A percentile compares a stretch with the other conserved stretches of the same genome.
Evolutionary conservation across 2,888 invertebrate genomes (phyloP).

Genomic region (Lepidonotus clava): DNA sequence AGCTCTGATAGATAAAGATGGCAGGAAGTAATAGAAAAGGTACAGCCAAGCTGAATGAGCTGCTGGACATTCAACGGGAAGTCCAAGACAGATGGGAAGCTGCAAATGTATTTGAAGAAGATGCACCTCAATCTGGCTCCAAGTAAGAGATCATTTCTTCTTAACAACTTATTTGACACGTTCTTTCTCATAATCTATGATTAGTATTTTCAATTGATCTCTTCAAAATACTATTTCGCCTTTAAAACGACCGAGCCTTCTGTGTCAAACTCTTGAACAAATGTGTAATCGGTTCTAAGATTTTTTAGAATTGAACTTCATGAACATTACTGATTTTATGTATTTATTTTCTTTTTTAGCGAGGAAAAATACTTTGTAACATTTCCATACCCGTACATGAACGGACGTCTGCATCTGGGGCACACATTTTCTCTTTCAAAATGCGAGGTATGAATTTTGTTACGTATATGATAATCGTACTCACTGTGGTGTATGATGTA

Average conservation of each 20-base stretch:
- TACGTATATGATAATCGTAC: too few species aligned
- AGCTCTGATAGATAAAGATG: too few species aligned
- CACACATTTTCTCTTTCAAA: conserved; percentile 98
- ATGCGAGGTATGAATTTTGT: conserved; percentile 97
- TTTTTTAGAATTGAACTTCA: too few species aligned
- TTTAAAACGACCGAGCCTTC: too few species aligned
- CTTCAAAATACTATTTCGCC: too few species aligned
- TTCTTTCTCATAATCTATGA: too few species aligned
- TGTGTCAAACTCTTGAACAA: too few species aligned
- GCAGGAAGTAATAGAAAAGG: conserved; percentile 86
- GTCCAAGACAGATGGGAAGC: conserved; percentile 93
- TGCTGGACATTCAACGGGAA: conserved; percentile 92
- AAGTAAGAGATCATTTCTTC: too few species aligned
- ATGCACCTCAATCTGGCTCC: conserved; percentile 84
- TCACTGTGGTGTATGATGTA: too few species aligned
- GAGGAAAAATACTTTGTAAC: conserved; percentile 93
- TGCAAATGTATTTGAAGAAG: conserved; percentile 89
- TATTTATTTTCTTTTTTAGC: not conserved
- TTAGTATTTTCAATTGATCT: too few species aligned
- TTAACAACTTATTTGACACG: too few species aligned
- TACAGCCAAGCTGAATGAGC: conserved; percentile 96
- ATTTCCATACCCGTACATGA: conserved; percentile 99
- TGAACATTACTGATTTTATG: conserved; percentile 62
- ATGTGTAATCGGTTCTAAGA: too few species aligned
- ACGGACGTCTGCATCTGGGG: conserved; percentile 97